These are phyloP conservation scores for Lysandra bellargus DNA, from an alignment of 2,888 invertebrate genomes.

Conservation along the genomic window DNA sequence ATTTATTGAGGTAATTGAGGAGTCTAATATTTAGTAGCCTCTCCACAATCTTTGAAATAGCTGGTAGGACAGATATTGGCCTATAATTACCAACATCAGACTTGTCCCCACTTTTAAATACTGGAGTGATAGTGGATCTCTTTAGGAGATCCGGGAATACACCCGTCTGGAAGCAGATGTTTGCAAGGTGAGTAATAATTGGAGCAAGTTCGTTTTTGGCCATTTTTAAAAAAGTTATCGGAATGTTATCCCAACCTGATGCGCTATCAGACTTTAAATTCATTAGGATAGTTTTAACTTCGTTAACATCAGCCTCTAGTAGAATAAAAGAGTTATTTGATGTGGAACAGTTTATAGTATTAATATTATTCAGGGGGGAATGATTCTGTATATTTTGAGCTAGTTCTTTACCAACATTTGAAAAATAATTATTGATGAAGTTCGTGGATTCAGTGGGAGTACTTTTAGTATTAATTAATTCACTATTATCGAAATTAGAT, in stretches of 20 bases:
- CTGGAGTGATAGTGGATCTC: neutral
- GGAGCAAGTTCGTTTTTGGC: neutral
- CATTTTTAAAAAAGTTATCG: neutral
- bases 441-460: neutral
- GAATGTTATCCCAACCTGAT: conserved; percentile 15
- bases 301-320: neutral
- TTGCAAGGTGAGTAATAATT: neutral
- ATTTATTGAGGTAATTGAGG: neutral
- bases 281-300: neutral
- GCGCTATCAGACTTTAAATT: neutral
- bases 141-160: neutral
- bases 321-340: too few relatives aligned
- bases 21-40: neutral
- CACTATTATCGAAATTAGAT: neutral
- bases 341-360: too few relatives aligned
- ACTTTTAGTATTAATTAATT: neutral
- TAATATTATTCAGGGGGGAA: too few relatives aligned
- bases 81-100: neutral
- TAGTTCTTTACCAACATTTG: neutral
- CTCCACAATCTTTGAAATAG: neutral
- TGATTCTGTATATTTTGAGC: too few relatives aligned
- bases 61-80: neutral
- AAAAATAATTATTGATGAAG: neutral
- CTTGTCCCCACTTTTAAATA: conserved; percentile 2
- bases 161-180: neutral